Percentiles rank a stretch among this genome's conserved stretches.
These are phyloP conservation scores for Arctia plantaginis DNA, from an alignment of 2,888 invertebrate genomes.

Conservation along the genomic window DNA sequence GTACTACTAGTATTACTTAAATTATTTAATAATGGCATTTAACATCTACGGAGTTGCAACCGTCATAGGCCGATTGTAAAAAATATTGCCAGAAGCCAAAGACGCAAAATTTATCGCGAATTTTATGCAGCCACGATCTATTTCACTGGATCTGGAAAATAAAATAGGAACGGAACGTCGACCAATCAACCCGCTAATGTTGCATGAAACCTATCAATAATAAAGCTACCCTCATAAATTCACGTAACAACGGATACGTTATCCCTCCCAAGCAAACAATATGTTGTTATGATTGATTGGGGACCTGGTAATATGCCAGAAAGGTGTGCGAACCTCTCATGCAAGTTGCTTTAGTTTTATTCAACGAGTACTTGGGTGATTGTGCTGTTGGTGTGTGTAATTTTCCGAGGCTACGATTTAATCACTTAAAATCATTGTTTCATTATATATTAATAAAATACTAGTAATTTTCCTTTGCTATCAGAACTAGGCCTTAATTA, in stretches of 20 bases:
- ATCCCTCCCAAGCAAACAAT: conserved; percentile 70
- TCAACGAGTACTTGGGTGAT: conserved; percentile 30
- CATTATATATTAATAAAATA: no score
- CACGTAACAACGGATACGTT: conserved; percentile 63
- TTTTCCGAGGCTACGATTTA: neutral
- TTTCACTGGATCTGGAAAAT: conserved; percentile 45
- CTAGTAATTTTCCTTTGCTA: no score
- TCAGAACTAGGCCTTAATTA: neutral
- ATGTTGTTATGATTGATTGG: conserved; percentile 72
- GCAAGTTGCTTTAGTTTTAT: conserved; percentile 47
- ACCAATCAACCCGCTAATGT: conserved; percentile 72
- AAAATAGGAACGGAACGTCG: conserved; percentile 41
- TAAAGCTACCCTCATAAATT: conserved; percentile 67
- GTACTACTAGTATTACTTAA: no score
- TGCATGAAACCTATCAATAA: conserved; percentile 73
- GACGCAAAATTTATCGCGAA: neutral
- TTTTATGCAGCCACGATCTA: conserved; percentile 36
- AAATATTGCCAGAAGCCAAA: neutral
- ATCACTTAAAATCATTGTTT: no score
- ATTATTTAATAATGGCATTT: neutral
- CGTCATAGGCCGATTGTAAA: neutral
- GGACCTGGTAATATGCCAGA: conserved; percentile 58
- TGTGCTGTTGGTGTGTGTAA: neutral
- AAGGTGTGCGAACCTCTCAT: conserved; percentile 47
- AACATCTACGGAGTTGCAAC: neutral